A percentile compares a stretch with the other conserved stretches of the same genome.
phyloP scores from a whole-genome alignment of 23 tunicate genomes.

The Oikopleura dioica region DNA sequence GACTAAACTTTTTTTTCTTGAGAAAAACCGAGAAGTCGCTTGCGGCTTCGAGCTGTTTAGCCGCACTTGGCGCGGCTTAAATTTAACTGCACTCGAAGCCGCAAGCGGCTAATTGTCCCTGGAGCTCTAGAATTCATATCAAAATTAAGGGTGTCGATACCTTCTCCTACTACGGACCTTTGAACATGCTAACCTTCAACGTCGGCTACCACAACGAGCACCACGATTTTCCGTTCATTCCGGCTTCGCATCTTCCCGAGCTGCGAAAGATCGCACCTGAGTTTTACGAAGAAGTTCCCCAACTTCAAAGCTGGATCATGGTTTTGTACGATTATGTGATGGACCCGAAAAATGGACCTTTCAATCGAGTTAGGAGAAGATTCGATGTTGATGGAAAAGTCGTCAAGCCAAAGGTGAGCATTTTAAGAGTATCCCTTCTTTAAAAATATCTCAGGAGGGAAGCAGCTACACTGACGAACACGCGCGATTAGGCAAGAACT shows the following conservation, averaged over 20 bases:
- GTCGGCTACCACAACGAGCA: conserved; percentile 94
- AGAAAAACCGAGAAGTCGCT: background rate
- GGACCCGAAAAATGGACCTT: conserved; percentile 75
- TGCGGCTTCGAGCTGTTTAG: too few relatives aligned
- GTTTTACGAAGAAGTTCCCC: conserved; percentile 67
- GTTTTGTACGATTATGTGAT: conserved; percentile 73
- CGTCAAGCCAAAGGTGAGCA: background rate
- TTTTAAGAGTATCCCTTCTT: background rate
- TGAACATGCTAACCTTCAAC: conserved; percentile 67
- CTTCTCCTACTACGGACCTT: conserved; percentile 62
- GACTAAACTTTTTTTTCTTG: background rate
- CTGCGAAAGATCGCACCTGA: conserved; percentile 91
- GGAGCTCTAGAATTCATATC: too few relatives aligned
- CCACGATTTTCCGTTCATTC: conserved; percentile 91
- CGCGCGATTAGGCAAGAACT: background rate
- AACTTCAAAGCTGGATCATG: conserved; percentile 66
- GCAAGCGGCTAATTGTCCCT: too few relatives aligned
- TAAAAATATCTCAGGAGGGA: too few relatives aligned
- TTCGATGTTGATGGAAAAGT: conserved; percentile 21
- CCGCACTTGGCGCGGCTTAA: too few relatives aligned
- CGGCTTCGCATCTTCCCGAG: conserved; percentile 55
- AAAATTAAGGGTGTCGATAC: conserved; percentile 37
- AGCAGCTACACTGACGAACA: background rate
- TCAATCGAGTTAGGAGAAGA: conserved; percentile 35
- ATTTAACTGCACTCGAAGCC: too few relatives aligned